Evolutionary conservation across 2,888 invertebrate species (phyloP).

Genomic region (Pyrocoelia pectoralis): DNA sequence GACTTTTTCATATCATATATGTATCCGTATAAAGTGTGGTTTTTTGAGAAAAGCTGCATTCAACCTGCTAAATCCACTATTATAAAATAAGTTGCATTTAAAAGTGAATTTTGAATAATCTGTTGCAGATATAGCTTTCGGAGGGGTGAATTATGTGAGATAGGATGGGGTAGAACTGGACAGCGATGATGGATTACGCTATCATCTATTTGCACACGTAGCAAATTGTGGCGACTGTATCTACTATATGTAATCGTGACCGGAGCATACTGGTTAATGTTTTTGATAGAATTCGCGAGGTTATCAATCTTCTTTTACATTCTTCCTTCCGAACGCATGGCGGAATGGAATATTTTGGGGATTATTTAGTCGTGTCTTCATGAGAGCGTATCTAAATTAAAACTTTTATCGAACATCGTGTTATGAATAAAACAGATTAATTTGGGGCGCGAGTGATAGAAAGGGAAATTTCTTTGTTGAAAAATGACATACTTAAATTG

Average conservation of each 20-base stretch:
- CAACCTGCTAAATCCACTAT: too few species aligned
- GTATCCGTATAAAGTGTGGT: too few species aligned
- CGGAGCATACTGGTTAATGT: constrained; percentile 53
- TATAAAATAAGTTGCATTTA: constrained; percentile 11
- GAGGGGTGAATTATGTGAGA: constrained; percentile 38
- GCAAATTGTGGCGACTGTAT: constrained; percentile 56
- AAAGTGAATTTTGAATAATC: constrained; percentile 23
- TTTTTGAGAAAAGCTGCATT: too few species aligned
- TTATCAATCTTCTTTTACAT: constrained; percentile 55
- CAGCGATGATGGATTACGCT: constrained; percentile 58
- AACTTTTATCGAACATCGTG: constrained; percentile 45
- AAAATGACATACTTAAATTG: constrained; percentile 12
- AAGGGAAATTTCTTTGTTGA: constrained; percentile 12
- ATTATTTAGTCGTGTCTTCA: constrained; percentile 47
- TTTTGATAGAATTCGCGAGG: constrained; percentile 55
- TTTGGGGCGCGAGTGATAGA: constrained; percentile 36
- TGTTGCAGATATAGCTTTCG: constrained; percentile 19
- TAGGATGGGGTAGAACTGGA: constrained; percentile 50
- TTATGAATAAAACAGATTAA: constrained; percentile 49
- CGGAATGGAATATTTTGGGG: constrained; percentile 52
- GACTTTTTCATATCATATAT: too few species aligned
- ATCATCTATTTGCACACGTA: constrained; percentile 56
- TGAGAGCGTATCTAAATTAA: constrained; percentile 42
- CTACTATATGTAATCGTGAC: constrained; percentile 46
- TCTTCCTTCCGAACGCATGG: constrained; percentile 50